These are phyloP conservation scores for Rhamnusium bicolor DNA, from an alignment of 2,888 invertebrate genomes.

Conservation along the genomic window DNA sequence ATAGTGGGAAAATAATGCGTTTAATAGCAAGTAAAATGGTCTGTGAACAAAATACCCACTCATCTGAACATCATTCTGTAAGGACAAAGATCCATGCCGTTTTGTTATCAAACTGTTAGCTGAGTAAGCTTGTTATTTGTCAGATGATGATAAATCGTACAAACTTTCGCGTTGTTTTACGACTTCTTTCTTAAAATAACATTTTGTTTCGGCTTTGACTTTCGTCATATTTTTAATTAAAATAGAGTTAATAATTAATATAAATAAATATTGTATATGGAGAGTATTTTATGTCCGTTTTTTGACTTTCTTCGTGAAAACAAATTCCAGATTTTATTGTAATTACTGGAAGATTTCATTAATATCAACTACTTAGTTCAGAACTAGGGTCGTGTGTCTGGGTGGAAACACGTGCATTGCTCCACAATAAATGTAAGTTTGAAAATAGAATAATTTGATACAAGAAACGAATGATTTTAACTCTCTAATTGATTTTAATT, in stretches of 20 bases:
- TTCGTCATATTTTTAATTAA: constrained; percentile 15
- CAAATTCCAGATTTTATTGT: neutral
- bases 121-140: constrained; percentile 38
- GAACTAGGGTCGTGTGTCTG: too few relatives aligned
- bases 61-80: constrained; percentile 33
- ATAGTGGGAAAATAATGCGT: constrained; percentile 20
- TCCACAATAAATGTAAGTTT: too few relatives aligned
- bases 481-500: too few relatives aligned
- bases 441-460: too few relatives aligned
- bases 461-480: too few relatives aligned
- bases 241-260: constrained; percentile 16
- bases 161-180: constrained; percentile 25
- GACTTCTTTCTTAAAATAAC: constrained; percentile 19
- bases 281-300: neutral
- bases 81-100: constrained; percentile 32
- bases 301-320: neutral
- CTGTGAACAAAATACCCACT: constrained; percentile 34
- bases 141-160: constrained; percentile 36
- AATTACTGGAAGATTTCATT: too few relatives aligned
- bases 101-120: constrained; percentile 32
- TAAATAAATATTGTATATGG: neutral
- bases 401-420: too few relatives aligned
- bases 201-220: constrained; percentile 24
- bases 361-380: too few relatives aligned
- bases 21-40: constrained; percentile 15